Conservation (phyloP, 2,797 vertebrate species). For the Bradypodion pumilum region DNA sequence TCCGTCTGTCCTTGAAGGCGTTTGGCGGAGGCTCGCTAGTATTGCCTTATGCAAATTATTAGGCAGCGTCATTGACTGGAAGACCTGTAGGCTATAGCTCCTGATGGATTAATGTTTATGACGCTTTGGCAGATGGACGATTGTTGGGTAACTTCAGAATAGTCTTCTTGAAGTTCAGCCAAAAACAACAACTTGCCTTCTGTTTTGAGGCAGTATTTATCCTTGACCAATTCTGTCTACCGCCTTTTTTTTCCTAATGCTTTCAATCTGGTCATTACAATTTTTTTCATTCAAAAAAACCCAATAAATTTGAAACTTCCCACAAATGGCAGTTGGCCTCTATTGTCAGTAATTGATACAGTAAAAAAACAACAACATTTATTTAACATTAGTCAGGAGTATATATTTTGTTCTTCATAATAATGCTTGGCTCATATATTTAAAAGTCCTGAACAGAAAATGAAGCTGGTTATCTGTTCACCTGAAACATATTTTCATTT, state of each 20-base stretch:
- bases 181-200: neutral
- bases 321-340: neutral
- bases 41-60: neutral
- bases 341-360: neutral
- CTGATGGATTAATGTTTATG: neutral
- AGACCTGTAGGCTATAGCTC: neutral
- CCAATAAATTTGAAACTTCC: neutral
- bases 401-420: neutral
- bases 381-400: neutral
- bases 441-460: neutral
- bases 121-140: neutral
- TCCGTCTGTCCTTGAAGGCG: neutral
- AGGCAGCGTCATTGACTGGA: neutral
- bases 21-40: too few relatives aligned
- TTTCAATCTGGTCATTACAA: neutral
- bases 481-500: neutral
- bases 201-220: too few relatives aligned
- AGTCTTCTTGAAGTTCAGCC: neutral
- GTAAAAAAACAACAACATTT: neutral
- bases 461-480: neutral
- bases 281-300: neutral
- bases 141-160: neutral
- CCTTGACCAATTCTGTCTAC: neutral
- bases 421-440: neutral
- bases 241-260: neutral